Percentiles rank a stretch among this genome's conserved stretches.
phyloP scores from a whole-genome alignment of 2,888 invertebrate species.

The Drosophila hamatofila region DNA sequence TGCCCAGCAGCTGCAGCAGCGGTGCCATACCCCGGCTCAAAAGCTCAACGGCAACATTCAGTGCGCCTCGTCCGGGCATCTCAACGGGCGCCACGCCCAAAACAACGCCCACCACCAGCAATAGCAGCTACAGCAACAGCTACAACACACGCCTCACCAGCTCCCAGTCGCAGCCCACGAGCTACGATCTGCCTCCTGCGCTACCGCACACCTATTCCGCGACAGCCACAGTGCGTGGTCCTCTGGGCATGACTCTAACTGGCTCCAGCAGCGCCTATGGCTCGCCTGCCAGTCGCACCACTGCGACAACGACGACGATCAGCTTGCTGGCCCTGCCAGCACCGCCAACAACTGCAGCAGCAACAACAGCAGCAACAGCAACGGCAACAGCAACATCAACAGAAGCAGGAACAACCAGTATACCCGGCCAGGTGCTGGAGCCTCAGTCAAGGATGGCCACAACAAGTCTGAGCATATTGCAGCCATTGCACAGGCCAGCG shows the following conservation, averaged over 20 bases:
- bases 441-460: slow-evolving; percentile 52
- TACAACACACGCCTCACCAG: slow-evolving; percentile 64
- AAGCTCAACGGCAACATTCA: slow-evolving; percentile 42
- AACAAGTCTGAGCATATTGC: slow-evolving; percentile 75
- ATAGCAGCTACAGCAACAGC: slow-evolving; percentile 48
- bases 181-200: slow-evolving; percentile 80
- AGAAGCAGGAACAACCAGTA: slow-evolving; percentile 34
- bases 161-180: slow-evolving; percentile 63
- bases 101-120: slow-evolving; percentile 51
- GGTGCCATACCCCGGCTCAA: slow-evolving; percentile 59
- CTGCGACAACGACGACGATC: slow-evolving; percentile 66
- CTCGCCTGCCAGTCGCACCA: slow-evolving; percentile 51
- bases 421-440: slow-evolving; percentile 80
- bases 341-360: slow-evolving; percentile 54
- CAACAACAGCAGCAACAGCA: slow-evolving; percentile 13
- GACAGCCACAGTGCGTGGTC: slow-evolving; percentile 74
- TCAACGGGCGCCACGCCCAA: slow-evolving; percentile 73
- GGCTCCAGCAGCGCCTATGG: slow-evolving; percentile 72
- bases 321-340: slow-evolving; percentile 76
- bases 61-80: slow-evolving; percentile 55
- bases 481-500: slow-evolving; percentile 58
- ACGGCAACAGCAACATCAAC: slow-evolving; percentile 20
- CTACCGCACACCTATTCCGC: slow-evolving; percentile 82
- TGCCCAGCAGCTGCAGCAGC: slow-evolving; percentile 54
- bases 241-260: slow-evolving; percentile 78